phyloP scores from a whole-genome alignment of 2,113 vertebrate genomes.

The Toxostoma redivivum region DNA sequence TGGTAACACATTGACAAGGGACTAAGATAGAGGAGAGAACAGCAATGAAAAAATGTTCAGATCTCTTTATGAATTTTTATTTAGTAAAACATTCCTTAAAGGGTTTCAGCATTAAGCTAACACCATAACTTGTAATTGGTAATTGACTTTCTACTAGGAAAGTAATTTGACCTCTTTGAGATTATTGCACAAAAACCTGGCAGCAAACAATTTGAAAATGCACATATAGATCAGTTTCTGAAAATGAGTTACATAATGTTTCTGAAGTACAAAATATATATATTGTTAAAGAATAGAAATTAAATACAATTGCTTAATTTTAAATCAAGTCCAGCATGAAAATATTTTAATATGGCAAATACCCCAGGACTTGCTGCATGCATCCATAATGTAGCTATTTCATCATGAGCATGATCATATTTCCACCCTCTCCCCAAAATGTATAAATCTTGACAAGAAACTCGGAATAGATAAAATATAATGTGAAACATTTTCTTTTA shows the following conservation, averaged over 20 bases:
- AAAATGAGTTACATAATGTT: neutral
- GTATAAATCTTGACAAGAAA: neutral
- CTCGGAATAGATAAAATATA: conserved; percentile 6
- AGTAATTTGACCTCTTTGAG: neutral
- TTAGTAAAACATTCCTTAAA: neutral
- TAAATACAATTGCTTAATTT: conserved; percentile 67
- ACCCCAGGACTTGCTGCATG: conserved; percentile 28
- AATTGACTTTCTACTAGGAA: neutral
- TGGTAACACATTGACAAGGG: neutral
- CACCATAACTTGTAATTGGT: neutral
- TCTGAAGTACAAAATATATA: conserved; percentile 30
- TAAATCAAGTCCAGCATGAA: conserved; percentile 44
- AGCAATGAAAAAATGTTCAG: neutral
- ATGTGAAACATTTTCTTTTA: conserved; percentile 15
- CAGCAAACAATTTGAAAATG: conserved; percentile 31
- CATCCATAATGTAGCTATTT: conserved; percentile 19
- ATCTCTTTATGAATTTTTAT: conserved; percentile 27
- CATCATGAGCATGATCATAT: neutral
- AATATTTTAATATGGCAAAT: conserved; percentile 45
- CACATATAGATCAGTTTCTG: neutral
- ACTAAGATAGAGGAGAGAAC: neutral
- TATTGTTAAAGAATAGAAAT: conserved; percentile 24
- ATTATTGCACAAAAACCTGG: conserved; percentile 50
- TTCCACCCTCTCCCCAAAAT: conserved; percentile 14
- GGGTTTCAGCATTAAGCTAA: conserved; percentile 31